These are phyloP conservation scores for Drosophila antonietae DNA, from an alignment of 2,888 invertebrate species.

Conservation along the genomic window DNA sequence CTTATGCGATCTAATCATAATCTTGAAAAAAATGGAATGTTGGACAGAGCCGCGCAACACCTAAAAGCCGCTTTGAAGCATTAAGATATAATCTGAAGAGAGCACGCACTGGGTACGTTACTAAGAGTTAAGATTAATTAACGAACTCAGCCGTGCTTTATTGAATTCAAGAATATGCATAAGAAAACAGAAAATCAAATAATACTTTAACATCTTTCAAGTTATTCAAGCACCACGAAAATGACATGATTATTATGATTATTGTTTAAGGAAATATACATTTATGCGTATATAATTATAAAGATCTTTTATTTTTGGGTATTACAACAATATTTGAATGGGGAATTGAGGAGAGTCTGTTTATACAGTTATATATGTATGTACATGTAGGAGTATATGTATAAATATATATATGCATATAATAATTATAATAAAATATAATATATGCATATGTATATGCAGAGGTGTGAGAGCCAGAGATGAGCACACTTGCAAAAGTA, in stretches of 20 bases:
- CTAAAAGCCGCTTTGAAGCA: conserved; percentile 5
- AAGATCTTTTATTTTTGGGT: conserved; percentile 14
- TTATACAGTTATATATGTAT: background rate
- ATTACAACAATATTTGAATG: background rate
- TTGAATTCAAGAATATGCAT: conserved; percentile 8
- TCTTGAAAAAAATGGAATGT: conserved; percentile 3
- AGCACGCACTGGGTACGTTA: conserved; percentile 11
- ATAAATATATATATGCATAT: background rate
- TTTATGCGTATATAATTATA: conserved; percentile 36
- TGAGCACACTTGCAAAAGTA: background rate
- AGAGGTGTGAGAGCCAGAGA: background rate
- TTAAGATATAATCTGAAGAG: conserved; percentile 12
- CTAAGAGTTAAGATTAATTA: background rate
- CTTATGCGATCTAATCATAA: conserved; percentile 1
- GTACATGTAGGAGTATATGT: background rate
- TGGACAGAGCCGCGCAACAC: background rate
- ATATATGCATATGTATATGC: background rate
- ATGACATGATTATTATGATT: conserved; percentile 40
- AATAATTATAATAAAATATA: background rate
- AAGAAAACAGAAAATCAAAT: conserved; percentile 2
- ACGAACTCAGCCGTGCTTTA: background rate
- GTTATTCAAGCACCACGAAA: conserved; percentile 29
- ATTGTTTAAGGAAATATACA: conserved; percentile 50
- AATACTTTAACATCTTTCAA: conserved; percentile 15
- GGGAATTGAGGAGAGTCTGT: background rate